Conservation (phyloP, 2,113 vertebrate species). For the Rhea pennata region DNA sequence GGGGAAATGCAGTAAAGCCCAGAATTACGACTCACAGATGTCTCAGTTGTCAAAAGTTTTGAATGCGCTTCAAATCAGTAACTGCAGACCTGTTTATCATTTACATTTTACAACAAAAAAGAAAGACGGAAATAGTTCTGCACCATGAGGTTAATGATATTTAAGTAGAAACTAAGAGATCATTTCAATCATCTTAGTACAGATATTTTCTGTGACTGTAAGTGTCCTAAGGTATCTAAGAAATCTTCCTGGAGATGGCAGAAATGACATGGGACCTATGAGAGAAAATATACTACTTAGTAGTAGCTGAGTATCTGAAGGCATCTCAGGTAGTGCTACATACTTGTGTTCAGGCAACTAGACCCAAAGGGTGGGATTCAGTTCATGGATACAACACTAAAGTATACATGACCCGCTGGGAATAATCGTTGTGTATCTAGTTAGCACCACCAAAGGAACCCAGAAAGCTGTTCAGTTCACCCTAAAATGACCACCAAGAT, state of each 20-base stretch:
- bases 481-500: not conserved
- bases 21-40: not conserved
- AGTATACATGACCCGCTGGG: not conserved
- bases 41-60: not conserved
- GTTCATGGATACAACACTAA: not conserved
- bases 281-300: not conserved
- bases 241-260: not conserved
- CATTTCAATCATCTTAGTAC: not conserved
- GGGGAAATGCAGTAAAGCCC: not conserved
- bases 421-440: not conserved
- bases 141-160: not conserved
- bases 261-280: not conserved
- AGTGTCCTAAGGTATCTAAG: not conserved
- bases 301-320: not conserved
- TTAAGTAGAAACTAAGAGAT: not conserved
- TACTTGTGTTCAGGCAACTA: not conserved
- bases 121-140: not conserved
- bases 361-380: not conserved
- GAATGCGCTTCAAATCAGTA: not conserved
- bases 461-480: not conserved
- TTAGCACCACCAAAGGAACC: not conserved
- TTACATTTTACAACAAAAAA: not conserved
- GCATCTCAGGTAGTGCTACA: not conserved
- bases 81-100: not conserved
- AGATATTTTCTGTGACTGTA: not conserved